Evolutionary conservation across 2,888 invertebrate genomes (phyloP).

Genomic region (Lamellibrachia satsuma): DNA sequence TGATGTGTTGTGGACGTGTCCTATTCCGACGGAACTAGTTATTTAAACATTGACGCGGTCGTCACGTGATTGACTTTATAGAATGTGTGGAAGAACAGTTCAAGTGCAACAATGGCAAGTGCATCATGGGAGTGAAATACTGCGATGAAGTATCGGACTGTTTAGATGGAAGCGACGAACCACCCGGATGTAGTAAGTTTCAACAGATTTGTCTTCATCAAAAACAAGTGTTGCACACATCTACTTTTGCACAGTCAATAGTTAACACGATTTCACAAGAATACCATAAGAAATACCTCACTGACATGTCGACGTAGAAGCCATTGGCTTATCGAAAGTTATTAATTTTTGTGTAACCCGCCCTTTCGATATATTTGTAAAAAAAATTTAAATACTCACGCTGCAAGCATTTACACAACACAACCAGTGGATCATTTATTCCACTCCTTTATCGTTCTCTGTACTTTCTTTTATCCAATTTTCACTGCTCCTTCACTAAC

Average conservation of each 20-base stretch:
- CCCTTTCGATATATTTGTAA: too few relatives aligned
- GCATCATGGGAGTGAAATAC: background rate
- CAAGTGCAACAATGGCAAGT: conserved; percentile 17
- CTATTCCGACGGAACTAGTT: background rate
- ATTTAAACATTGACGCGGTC: background rate
- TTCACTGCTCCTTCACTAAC: too few relatives aligned
- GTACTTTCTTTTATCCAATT: too few relatives aligned
- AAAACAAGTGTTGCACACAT: background rate
- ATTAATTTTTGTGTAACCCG: too few relatives aligned
- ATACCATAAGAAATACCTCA: too few relatives aligned
- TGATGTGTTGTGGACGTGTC: too few relatives aligned
- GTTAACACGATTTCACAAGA: background rate
- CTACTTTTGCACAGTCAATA: background rate
- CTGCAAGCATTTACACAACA: too few relatives aligned
- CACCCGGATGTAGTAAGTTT: conserved; percentile 19
- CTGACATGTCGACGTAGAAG: too few relatives aligned
- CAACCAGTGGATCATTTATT: too few relatives aligned
- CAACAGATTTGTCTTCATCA: background rate
- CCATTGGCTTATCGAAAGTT: too few relatives aligned
- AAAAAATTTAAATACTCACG: too few relatives aligned
- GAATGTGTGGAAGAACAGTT: conserved; percentile 21
- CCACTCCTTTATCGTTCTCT: too few relatives aligned
- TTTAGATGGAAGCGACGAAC: conserved; percentile 17
- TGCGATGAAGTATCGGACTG: conserved; percentile 21
- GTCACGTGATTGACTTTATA: background rate